Evolutionary conservation across 2,888 invertebrate genomes (phyloP), one percentile per base, ranked within the genome.

Genomic region (Epiblema foenella): DNA sequence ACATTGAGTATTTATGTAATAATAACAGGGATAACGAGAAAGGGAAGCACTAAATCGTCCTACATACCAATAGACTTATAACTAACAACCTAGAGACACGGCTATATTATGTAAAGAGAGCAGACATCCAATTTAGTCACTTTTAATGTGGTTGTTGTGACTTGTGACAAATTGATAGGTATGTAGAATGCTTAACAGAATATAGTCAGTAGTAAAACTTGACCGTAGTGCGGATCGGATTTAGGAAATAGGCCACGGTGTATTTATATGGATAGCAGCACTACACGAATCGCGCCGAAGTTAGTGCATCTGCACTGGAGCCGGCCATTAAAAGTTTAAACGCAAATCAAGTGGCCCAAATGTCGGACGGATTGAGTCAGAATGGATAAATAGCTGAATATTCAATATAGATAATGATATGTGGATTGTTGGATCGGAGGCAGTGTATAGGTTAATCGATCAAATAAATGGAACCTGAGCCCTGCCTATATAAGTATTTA

Each of bases 301-400:
- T 65, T 42, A 17, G 54, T 52, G 58, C 69, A 58, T 69, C 69
- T 58, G 58, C 58, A 17, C 24, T 33, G 69, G 10, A 17, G 49
- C 49, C 63, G 58, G 39, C 64, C 63, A 64, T 64, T 64, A 69
- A 69, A 69, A 69, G 64, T 69, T 69, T 33, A 39, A 69, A 52
- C 52, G 52, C 39, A 49, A 69, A 69, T 69, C 42, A 69, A 64
- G 57, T 58, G 57, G 51, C 49, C 49, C 57, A 37, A 18, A 18
- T 63, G 33, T 37, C 15, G 15, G 29, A 15, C 42, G 42, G 42
- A 42, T 15, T 42, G 15, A 15, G 42, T n/a, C 8, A n/a, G 46
- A 46, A 46, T 8, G 46, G 42, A 42, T 7, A 4, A 15, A 15
- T 29, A 33, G 9, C 7, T 5, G 15, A n/a, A n/a, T 8, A 46